Conservation (phyloP, 2,797 vertebrate genomes). For the Vespertilio murinus region DNA sequence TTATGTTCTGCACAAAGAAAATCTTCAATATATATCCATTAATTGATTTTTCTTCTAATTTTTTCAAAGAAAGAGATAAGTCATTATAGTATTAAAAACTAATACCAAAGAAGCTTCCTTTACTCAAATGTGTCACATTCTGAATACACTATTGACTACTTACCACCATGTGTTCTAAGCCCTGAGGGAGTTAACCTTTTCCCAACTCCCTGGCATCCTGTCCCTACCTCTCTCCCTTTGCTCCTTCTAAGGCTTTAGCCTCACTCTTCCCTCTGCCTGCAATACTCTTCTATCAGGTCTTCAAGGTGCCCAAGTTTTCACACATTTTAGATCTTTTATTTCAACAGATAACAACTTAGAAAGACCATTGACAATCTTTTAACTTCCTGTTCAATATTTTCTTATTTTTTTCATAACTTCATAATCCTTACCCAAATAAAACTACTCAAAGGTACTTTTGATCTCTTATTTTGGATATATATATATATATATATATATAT, state of each 20-base stretch:
- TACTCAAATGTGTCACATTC: not conserved
- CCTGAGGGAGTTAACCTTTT: not conserved
- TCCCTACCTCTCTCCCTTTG: not conserved
- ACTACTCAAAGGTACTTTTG: not conserved
- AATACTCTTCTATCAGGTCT: not conserved
- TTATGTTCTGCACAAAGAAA: not conserved
- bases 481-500: not conserved
- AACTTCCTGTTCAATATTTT: not conserved
- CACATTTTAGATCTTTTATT: not conserved
- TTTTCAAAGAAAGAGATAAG: not conserved
- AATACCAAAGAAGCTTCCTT: not conserved
- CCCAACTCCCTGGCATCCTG: not conserved
- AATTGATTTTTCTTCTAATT: slow-evolving; percentile 19
- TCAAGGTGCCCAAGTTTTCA: not conserved
- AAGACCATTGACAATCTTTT: not conserved
- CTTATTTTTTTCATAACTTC: not conserved
- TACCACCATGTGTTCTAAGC: no score
- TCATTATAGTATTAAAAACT: not conserved
- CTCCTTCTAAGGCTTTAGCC: not conserved
- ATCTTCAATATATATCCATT: not conserved
- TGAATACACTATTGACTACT: not conserved
- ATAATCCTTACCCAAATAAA: not conserved
- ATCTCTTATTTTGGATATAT: not conserved
- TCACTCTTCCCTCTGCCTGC: not conserved
- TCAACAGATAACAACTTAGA: not conserved